Evolutionary conservation across 2,113 vertebrate species (phyloP).

Genomic region (Tonatia bakeri): DNA sequence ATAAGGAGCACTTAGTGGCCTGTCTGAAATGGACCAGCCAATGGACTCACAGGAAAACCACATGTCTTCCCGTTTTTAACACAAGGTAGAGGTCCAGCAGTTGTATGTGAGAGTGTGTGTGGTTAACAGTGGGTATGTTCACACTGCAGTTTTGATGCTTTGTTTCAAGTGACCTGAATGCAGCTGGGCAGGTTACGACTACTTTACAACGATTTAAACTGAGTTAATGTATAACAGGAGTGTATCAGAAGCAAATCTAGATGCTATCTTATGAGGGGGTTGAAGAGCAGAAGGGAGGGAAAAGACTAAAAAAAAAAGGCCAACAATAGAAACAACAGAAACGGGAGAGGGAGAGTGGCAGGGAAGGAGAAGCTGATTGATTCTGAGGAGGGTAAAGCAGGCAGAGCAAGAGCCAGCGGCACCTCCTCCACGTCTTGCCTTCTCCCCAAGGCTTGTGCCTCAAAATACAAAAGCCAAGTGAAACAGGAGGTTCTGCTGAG

Average conservation of each 20-base stretch:
- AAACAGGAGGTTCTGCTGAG: neutral
- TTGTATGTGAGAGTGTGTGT: rapidly evolving
- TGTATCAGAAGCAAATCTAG: neutral
- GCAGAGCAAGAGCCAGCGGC: neutral
- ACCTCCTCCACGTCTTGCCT: neutral
- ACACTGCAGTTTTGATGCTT: neutral
- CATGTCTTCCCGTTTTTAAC: neutral
- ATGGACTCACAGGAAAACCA: neutral
- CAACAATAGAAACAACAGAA: neutral
- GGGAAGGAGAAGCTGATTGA: neutral
- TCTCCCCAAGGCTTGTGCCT: neutral
- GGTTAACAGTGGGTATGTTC: neutral
- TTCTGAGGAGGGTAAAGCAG: neutral
- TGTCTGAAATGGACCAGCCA: conserved; percentile 17
- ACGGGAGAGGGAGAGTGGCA: too few relatives aligned
- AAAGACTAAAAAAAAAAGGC: neutral
- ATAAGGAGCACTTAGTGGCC: neutral
- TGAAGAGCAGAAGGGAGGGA: neutral
- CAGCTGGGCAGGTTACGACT: neutral
- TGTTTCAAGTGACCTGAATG: neutral
- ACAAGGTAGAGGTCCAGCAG: neutral
- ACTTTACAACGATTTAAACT: neutral
- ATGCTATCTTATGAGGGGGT: neutral
- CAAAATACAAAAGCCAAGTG: neutral
- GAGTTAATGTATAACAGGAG: neutral